phyloP scores from a whole-genome alignment of 2,113 vertebrate species.

The Gulo gulo region DNA sequence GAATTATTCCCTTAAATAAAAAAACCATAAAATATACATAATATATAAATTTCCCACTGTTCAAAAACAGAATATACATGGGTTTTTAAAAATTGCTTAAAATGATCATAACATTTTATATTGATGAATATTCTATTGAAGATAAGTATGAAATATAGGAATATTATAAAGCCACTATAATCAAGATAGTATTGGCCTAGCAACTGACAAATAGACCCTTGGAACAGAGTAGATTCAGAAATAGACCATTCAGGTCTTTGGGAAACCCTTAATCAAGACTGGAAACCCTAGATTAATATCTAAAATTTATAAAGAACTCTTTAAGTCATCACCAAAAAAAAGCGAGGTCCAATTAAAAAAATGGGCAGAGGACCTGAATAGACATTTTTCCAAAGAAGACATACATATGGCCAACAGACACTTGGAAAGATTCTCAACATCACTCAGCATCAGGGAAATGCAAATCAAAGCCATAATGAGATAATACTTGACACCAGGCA shows the following conservation, averaged over 20 bases:
- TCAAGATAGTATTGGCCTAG: neutral
- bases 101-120: neutral
- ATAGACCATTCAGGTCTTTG: neutral
- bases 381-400: neutral
- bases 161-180: neutral
- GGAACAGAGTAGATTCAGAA: neutral
- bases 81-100: neutral
- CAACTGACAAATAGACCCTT: neutral
- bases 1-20: neutral
- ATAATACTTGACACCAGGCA: neutral
- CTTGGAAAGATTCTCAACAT: neutral
- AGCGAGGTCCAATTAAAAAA: neutral
- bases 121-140: neutral
- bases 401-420: neutral
- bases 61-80: neutral
- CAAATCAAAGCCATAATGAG: neutral
- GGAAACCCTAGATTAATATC: neutral
- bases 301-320: neutral
- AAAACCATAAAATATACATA: neutral
- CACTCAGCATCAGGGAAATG: neutral
- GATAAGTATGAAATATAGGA: neutral
- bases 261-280: neutral
- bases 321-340: neutral
- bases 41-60: neutral
- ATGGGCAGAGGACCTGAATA: neutral